Evolutionary conservation across 2,888 invertebrate genomes (phyloP).

Genomic region (Cynaeus angustus): DNA sequence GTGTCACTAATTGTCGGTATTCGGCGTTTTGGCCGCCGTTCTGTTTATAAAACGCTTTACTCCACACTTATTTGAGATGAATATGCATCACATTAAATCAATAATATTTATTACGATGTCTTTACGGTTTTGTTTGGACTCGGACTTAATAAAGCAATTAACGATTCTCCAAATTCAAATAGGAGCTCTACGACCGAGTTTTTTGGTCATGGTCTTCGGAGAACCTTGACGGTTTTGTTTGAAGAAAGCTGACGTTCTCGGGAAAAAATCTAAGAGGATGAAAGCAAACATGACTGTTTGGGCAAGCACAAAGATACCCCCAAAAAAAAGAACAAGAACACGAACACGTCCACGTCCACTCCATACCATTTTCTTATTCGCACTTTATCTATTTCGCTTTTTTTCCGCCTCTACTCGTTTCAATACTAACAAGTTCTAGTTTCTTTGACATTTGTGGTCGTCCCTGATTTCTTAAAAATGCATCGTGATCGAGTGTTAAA

Average conservation of each 20-base stretch:
- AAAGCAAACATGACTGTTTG: no score
- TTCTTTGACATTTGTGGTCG: slow-evolving; percentile 39
- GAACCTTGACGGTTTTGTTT: slow-evolving; percentile 26
- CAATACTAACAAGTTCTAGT: slow-evolving; percentile 48
- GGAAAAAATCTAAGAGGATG: no score
- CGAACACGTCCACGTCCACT: no score
- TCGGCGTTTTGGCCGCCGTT: slow-evolving; percentile 53
- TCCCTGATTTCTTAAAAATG: slow-evolving; percentile 45
- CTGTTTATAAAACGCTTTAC: slow-evolving; percentile 52
- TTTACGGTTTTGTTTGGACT: slow-evolving; percentile 15
- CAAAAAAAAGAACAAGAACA: no score
- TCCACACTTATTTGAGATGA: slow-evolving; percentile 40
- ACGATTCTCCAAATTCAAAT: slow-evolving; percentile 20
- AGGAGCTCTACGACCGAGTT: slow-evolving; percentile 9
- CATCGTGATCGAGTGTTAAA: slow-evolving; percentile 27
- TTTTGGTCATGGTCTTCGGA: slow-evolving; percentile 22
- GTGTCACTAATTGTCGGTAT: slow-evolving; percentile 60
- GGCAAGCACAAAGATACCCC: no score
- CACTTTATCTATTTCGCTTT: slow-evolving; percentile 10
- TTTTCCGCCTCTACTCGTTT: slow-evolving; percentile 17
- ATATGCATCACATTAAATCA: slow-evolving; percentile 33
- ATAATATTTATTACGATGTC: slow-evolving; percentile 15
- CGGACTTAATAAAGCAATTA: slow-evolving; percentile 22
- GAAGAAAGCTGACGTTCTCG: slow-evolving; percentile 6
- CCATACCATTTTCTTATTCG: no score